Percentiles rank a stretch among this genome's conserved stretches.
Conservation (phyloP, 1,140 invertebrate genomes). For the Drosophila paulistorum region DNA sequence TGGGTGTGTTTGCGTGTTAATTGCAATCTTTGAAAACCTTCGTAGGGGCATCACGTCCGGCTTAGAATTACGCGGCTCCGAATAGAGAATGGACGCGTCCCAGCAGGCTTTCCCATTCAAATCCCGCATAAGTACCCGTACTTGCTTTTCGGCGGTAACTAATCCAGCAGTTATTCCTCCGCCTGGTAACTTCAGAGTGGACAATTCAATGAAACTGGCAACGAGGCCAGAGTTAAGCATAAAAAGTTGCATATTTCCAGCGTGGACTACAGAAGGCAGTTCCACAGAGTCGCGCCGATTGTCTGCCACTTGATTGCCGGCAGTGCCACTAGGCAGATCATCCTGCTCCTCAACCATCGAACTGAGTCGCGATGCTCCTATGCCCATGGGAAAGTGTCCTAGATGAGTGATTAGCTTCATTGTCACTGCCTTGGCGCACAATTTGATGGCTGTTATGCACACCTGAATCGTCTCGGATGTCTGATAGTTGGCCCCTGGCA, state of each 20-base stretch:
- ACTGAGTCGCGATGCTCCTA: conserved; percentile 89
- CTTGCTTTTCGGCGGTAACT: conserved; percentile 87
- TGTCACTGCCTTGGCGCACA: conserved; percentile 89
- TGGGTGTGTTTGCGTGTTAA: conserved; percentile 26
- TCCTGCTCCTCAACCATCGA: conserved; percentile 96
- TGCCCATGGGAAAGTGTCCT: conserved; percentile 94
- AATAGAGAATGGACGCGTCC: conserved; percentile 96
- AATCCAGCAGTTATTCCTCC: conserved; percentile 91
- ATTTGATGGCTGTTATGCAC: conserved; percentile 85
- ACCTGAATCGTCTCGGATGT: conserved; percentile 83
- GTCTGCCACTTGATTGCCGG: conserved; percentile 45
- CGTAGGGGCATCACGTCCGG: conserved; percentile 12
- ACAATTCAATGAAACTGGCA: conserved; percentile 95
- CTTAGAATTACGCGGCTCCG: conserved; percentile 85
- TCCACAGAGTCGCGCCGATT: conserved; percentile 70
- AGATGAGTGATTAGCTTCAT: conserved; percentile 94
- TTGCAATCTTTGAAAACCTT: conserved; percentile 27
- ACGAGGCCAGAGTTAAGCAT: conserved; percentile 93
- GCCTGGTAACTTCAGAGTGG: conserved; percentile 92
- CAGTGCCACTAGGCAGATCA: conserved; percentile 85
- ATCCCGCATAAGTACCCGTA: conserved; percentile 94
- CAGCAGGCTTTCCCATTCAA: conserved; percentile 98
- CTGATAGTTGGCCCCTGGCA: conserved; percentile 75
- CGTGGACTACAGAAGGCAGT: conserved; percentile 84
- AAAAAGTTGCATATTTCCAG: conserved; percentile 95